phyloP scores from a whole-genome alignment of 2,888 invertebrate genomes.

The Resseliella maxima region DNA sequence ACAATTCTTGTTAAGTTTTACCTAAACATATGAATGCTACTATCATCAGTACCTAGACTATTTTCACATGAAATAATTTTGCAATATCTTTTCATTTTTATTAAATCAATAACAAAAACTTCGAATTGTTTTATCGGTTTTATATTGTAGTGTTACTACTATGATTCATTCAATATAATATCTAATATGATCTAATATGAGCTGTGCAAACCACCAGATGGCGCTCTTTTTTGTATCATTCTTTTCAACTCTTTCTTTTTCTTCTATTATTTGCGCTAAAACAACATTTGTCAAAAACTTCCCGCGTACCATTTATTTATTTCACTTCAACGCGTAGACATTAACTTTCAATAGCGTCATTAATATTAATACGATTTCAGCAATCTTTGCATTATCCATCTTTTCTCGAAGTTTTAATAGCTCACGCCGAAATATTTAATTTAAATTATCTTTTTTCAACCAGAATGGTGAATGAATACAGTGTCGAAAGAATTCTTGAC shows the following conservation, averaged over 20 bases:
- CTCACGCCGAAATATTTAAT: background rate
- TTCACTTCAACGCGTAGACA: background rate
- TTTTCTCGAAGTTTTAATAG: no score
- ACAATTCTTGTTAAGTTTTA: background rate
- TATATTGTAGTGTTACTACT: no score
- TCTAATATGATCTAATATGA: background rate
- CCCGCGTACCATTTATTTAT: no score
- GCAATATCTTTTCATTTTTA: background rate
- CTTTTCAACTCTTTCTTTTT: background rate
- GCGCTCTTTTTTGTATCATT: background rate
- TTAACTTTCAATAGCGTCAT: background rate
- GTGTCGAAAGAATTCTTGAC: background rate
- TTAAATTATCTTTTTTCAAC: background rate
- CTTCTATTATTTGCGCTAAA: background rate
- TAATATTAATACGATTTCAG: no score
- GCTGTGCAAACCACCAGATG: background rate
- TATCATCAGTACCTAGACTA: background rate
- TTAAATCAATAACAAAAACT: no score
- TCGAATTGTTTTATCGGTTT: no score
- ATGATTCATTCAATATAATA: background rate
- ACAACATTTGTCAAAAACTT: background rate
- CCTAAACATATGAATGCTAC: background rate
- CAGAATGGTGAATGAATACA: background rate
- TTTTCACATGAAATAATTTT: background rate
- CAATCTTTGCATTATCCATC: no score